Percentiles rank a stretch among this genome's conserved stretches.
These are phyloP conservation scores for Gambusia yucatana DNA, from an alignment of 2,797 vertebrate species.

Conservation along the genomic window DNA sequence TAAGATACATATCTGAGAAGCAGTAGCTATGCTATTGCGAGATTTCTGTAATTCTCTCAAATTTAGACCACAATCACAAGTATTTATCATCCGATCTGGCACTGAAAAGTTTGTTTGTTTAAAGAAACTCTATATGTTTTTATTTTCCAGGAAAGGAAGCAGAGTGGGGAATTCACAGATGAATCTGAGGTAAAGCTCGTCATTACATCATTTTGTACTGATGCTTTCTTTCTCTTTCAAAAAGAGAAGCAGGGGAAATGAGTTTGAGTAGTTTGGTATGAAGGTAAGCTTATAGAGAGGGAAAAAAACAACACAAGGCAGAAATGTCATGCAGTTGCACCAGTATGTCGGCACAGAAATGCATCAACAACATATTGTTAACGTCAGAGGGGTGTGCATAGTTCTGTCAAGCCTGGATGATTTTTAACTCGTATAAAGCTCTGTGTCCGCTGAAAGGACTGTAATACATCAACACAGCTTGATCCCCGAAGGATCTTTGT, in stretches of 20 bases:
- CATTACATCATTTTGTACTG: constrained; percentile 4
- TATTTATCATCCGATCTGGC: neutral
- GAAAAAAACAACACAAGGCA: neutral
- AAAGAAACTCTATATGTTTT: constrained; percentile 31
- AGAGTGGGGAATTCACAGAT: constrained; percentile 92
- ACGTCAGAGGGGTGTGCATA: constrained; percentile 45
- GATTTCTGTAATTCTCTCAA: neutral
- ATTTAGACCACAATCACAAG: neutral
- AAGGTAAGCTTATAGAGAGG: neutral
- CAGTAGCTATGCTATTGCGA: neutral
- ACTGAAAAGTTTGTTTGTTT: neutral
- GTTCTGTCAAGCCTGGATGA: constrained; percentile 56
- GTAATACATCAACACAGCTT: constrained; percentile 59
- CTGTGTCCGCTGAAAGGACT: constrained; percentile 47
- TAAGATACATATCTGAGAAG: neutral
- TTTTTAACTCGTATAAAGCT: constrained; percentile 52
- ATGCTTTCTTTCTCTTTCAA: constrained; percentile 5
- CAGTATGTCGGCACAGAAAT: constrained; percentile 45
- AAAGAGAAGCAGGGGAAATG: constrained; percentile 2
- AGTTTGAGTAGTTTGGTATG: constrained; percentile 8
- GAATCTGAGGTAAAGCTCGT: constrained; percentile 92
- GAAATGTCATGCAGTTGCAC: constrained; percentile 50
- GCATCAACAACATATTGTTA: constrained; percentile 45
- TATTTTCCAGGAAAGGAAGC: constrained; percentile 82
- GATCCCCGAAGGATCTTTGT: constrained; percentile 72